Base-by-base conservation (phyloP, 1,140 invertebrate species). In the Tetramorium simillimum region DNA sequence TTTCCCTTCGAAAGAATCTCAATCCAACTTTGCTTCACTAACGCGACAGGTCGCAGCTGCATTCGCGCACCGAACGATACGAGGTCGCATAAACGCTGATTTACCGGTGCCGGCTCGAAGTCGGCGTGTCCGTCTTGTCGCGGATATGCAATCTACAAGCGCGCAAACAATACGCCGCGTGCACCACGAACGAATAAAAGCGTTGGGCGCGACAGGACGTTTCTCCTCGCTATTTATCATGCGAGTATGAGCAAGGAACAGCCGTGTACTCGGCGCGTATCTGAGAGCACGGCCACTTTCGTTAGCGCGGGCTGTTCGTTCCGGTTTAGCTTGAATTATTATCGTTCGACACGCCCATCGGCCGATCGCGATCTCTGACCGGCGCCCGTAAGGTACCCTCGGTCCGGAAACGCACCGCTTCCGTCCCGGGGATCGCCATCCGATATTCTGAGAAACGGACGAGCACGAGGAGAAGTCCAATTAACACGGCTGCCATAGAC, bases 211-310 rank as follows among this genome's bases (percentile, higher is more conserved):
- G 51, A 67, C 69, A 72, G 62, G 73, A 90, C 51, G 65, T 77
- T 89, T 85, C 21, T 77, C 88, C 78, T 51, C 56, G 60, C 65
- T 90, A 89, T 89, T 90, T 87, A 90, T 90, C 89, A 89, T 53
- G 72, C 40, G 62, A 62, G 87, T 53, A 77, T n/a, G 49, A 40
- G 62, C 49, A 28, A 28, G 77, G 62, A 58, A 56, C 46, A 28
- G 9, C 21, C 40, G 28, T 24, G 18, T 24, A 46, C 18, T 3
- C 51, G 21, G 21, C 18, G 51, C 51, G 51, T 40, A 51, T 40
- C 72, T 24, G 51, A 75, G n/a, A 16, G 6, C 70, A 65, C 86
- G 72, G 85, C 49, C 76, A 85, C 70, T 89, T 90, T 82, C 63
- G 84, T 81, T 72, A 24, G 69, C 56, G 73, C 70, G 80, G 40